Evolutionary conservation across 2,888 invertebrate species (phyloP).

Genomic region (Dromius quadrimaculatus): DNA sequence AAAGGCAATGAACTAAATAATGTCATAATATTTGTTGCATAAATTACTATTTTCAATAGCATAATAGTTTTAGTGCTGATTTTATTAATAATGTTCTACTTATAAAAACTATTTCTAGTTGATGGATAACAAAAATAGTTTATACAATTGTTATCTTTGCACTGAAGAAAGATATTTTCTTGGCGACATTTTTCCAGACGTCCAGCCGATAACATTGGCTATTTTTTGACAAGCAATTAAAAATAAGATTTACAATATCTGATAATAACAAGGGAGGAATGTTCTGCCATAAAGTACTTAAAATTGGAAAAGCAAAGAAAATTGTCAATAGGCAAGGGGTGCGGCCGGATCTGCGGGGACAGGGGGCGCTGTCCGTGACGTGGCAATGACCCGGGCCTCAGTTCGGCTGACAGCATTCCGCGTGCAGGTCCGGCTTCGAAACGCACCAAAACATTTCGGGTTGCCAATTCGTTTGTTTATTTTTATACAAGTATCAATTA

Average conservation of each 20-base stretch:
- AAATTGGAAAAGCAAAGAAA: conserved; percentile 1
- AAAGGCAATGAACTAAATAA: neutral
- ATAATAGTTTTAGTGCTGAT: too few species aligned
- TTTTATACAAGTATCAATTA: too few species aligned
- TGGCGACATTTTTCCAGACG: too few species aligned
- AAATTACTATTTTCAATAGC: too few species aligned
- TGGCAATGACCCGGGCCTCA: conserved; percentile 43
- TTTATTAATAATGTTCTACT: too few species aligned
- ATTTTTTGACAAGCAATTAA: neutral
- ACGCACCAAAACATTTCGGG: conserved; percentile 25
- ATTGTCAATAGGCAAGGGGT: conserved; percentile 4
- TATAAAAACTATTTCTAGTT: too few species aligned
- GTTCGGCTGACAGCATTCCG: conserved; percentile 28
- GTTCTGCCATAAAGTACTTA: neutral
- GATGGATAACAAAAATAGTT: too few species aligned
- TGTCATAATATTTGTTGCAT: too few species aligned
- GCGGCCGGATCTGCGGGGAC: neutral
- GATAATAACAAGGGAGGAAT: conserved; percentile 16
- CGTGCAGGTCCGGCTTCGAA: conserved; percentile 15
- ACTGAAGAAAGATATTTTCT: too few species aligned
- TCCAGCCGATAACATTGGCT: neutral
- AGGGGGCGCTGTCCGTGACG: conserved; percentile 22
- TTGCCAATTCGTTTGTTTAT: too few species aligned
- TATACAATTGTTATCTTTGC: too few species aligned
- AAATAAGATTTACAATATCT: neutral